These are phyloP conservation scores for Semotilus atromaculatus DNA, from an alignment of 2,797 vertebrate genomes.

Conservation along the genomic window DNA sequence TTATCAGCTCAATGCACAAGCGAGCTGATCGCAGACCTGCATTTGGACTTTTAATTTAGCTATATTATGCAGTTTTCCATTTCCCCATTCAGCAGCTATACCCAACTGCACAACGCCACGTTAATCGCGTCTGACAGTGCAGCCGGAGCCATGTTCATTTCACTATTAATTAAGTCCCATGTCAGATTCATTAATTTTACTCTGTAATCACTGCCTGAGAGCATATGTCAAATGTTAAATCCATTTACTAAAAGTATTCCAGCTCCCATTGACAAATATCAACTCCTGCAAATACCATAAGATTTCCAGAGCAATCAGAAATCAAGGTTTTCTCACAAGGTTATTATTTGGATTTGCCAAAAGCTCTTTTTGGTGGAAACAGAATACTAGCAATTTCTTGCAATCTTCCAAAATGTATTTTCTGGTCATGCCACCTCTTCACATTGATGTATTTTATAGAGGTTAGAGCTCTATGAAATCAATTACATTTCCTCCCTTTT, in stretches of 20 bases:
- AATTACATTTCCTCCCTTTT: background rate
- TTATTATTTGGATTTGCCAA: background rate
- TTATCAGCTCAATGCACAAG: constrained; percentile 61
- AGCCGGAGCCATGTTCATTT: constrained; percentile 9
- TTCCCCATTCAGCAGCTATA: background rate
- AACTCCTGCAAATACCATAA: background rate
- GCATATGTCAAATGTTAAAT: constrained; percentile 12
- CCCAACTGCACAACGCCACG: background rate
- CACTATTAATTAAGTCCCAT: constrained; percentile 14
- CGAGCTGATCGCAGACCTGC: constrained; percentile 23
- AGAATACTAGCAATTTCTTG: background rate
- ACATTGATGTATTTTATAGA: constrained; percentile 1
- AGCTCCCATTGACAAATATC: background rate
- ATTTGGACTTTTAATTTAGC: background rate
- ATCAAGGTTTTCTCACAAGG: background rate
- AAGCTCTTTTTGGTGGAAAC: background rate
- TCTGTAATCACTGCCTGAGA: background rate
- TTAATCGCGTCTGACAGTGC: background rate
- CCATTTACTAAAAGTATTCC: background rate
- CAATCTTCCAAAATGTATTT: background rate
- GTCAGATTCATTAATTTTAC: constrained; percentile 18
- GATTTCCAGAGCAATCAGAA: background rate
- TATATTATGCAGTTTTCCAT: constrained; percentile 22
- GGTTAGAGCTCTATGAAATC: constrained; percentile 11
- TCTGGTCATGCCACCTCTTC: constrained; percentile 1